Conservation (phyloP, 1,140 invertebrate genomes). For the Phthorimaea operculella region DNA sequence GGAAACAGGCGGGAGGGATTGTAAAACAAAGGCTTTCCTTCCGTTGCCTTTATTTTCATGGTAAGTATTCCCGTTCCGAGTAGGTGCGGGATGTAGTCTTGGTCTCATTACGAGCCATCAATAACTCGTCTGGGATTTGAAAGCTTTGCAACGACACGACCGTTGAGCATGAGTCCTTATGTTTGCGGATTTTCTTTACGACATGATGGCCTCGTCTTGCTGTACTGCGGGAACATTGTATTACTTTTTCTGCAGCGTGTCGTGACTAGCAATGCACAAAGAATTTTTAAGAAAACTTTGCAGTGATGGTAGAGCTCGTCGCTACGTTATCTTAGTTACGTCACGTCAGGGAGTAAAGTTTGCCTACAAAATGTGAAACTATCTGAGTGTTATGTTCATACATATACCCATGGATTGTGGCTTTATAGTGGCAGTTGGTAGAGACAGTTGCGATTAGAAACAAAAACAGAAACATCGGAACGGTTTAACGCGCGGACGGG, state of each 20-base stretch:
- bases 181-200: constrained; percentile 19
- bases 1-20: not conserved
- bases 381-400: too few species aligned
- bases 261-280: too few species aligned
- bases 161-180: constrained; percentile 15
- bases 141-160: constrained; percentile 14
- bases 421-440: not conserved
- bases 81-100: constrained; percentile 12
- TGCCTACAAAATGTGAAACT: too few species aligned
- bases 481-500: not conserved
- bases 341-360: not conserved
- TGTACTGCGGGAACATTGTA: constrained; percentile 21
- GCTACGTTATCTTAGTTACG: constrained; percentile 8
- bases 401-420: too few species aligned
- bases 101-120: constrained; percentile 29
- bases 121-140: constrained; percentile 24
- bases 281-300: too few species aligned
- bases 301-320: too few species aligned
- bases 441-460: not conserved
- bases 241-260: constrained; percentile 15
- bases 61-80: constrained; percentile 4
- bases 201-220: constrained; percentile 17
- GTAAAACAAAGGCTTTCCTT: constrained; percentile 18
- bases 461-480: constrained; percentile 4
- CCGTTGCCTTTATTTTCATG: constrained; percentile 2